Evolutionary conservation across 2,797 vertebrate species (phyloP).

Genomic region (Myotis findleyi): DNA sequence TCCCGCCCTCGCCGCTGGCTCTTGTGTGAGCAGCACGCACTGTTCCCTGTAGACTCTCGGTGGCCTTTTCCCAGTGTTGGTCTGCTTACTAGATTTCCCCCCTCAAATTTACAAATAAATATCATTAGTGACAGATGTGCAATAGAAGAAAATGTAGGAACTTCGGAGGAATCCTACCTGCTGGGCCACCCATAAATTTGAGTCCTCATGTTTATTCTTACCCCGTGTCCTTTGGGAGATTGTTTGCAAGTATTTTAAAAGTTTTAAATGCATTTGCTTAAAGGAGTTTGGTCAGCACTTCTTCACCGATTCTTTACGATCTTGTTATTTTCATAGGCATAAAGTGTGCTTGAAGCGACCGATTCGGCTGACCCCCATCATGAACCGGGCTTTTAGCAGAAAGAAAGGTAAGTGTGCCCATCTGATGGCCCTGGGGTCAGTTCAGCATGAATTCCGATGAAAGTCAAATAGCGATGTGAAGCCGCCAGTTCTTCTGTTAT

Average conservation of each 20-base stretch:
- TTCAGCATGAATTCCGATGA: neutral
- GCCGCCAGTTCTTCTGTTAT: neutral
- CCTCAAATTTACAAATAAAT: conserved; percentile 25
- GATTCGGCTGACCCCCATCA: conserved; percentile 85
- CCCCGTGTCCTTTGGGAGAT: neutral
- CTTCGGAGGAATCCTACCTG: neutral
- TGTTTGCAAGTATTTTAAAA: neutral
- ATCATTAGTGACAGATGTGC: neutral
- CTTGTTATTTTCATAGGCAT: conserved; percentile 65
- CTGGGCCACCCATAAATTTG: neutral
- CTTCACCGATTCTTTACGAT: neutral
- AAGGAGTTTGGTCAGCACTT: neutral
- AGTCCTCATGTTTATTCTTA: neutral
- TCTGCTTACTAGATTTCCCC: neutral
- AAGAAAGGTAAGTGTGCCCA: conserved; percentile 92
- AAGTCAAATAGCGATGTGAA: neutral
- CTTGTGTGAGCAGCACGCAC: neutral
- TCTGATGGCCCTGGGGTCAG: neutral
- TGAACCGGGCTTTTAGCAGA: conserved; percentile 96
- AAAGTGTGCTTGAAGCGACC: conserved; percentile 31
- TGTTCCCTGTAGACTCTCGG: neutral
- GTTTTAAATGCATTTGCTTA: neutral
- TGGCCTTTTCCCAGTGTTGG: neutral
- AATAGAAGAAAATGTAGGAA: neutral
- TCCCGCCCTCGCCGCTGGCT: neutral